A percentile compares a stretch with the other conserved stretches of the same genome.
These are phyloP conservation scores for Vespertilio murinus DNA, from an alignment of 2,797 vertebrate species.

Conservation along the genomic window DNA sequence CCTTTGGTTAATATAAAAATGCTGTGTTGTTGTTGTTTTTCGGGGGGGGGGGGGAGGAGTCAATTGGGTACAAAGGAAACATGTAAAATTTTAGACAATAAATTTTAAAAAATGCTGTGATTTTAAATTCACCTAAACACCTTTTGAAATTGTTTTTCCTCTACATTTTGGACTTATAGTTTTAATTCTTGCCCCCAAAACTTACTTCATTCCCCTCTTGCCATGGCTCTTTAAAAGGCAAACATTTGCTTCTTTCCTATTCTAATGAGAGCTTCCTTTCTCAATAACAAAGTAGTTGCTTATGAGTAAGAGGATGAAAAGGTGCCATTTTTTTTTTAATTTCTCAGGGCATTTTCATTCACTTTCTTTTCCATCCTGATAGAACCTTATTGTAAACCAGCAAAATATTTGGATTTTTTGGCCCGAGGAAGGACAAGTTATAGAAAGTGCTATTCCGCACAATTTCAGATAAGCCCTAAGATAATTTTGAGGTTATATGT, in stretches of 20 bases:
- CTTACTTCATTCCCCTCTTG: neutral
- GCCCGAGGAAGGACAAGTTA: neutral
- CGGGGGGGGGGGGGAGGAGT: too few species aligned
- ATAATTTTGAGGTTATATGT: slow-evolving; percentile 3
- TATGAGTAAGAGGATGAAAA: slow-evolving; percentile 11
- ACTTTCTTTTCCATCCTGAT: neutral
- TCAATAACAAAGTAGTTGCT: neutral
- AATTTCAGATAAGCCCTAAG: neutral
- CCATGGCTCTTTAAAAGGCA: neutral
- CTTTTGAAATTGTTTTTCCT: slow-evolving; percentile 2
- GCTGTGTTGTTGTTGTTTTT: neutral
- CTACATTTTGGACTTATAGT: slow-evolving; percentile 4
- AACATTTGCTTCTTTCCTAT: neutral
- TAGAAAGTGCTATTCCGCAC: neutral
- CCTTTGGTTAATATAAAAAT: slow-evolving; percentile 22
- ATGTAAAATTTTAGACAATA: too few species aligned
- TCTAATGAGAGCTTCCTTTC: slow-evolving; percentile 23
- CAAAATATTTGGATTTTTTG: slow-evolving; percentile 23
- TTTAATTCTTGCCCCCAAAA: slow-evolving; percentile 14
- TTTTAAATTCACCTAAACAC: neutral
- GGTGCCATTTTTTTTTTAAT: neutral
- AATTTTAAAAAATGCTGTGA: neutral
- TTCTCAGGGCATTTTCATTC: neutral
- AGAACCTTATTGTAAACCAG: slow-evolving; percentile 6
- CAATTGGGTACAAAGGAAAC: too few species aligned